phyloP scores from a whole-genome alignment of 2,888 invertebrate species.

The Drosophila maculinotata region DNA sequence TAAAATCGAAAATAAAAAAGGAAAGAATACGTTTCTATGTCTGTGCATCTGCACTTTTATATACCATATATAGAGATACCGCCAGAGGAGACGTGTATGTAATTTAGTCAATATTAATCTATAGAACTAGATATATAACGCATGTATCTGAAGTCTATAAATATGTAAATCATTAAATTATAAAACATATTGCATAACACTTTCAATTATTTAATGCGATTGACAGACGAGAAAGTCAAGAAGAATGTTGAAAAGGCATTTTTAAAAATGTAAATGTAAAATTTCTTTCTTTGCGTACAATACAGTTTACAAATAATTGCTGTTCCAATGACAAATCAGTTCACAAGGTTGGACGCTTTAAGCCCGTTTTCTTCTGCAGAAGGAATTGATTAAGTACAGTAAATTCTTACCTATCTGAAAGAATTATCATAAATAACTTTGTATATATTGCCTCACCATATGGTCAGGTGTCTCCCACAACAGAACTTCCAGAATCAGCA shows the following conservation, averaged over 20 bases:
- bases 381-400: no score
- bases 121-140: slow-evolving; percentile 40
- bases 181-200: slow-evolving; percentile 26
- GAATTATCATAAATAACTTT: no score
- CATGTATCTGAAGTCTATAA: slow-evolving; percentile 61
- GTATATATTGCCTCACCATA: no score
- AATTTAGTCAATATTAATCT: slow-evolving; percentile 61
- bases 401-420: no score
- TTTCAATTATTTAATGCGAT: slow-evolving; percentile 18
- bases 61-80: slow-evolving; percentile 40
- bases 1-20: slow-evolving; percentile 16
- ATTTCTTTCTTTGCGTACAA: no score
- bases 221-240: background rate
- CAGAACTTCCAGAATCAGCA: no score
- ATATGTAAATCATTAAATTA: slow-evolving; percentile 73
- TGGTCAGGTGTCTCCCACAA: no score
- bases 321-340: no score
- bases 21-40: slow-evolving; percentile 45
- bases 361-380: no score
- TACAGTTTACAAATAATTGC: no score
- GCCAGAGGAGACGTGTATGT: slow-evolving; percentile 41
- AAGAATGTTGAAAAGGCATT: background rate
- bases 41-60: slow-evolving; percentile 52
- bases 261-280: no score
- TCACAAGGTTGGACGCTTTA: no score